phyloP scores from a whole-genome alignment of 2,113 vertebrate genomes.

The Pygathrix nemaeus region DNA sequence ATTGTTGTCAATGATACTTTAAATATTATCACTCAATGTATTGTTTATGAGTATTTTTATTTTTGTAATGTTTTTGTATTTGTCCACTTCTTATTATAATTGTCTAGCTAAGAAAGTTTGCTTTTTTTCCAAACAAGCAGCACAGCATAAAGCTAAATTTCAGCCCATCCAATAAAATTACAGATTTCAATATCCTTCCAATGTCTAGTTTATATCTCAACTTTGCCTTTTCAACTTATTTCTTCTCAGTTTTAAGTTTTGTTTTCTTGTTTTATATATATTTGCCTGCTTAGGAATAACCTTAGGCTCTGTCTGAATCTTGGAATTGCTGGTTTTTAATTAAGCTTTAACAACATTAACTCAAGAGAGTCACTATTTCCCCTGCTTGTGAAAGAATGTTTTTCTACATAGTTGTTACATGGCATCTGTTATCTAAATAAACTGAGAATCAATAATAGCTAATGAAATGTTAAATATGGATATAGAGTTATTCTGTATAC shows the following conservation, averaged over 20 bases:
- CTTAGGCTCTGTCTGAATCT: not conserved
- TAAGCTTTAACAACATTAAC: not conserved
- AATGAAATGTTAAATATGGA: not conserved
- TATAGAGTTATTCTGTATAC: not conserved
- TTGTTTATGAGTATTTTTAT: not conserved
- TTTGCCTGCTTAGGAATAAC: not conserved
- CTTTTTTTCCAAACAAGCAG: not conserved
- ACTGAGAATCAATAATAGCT: not conserved
- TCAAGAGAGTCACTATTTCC: not conserved
- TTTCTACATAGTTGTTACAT: not conserved
- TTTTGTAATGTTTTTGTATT: not conserved
- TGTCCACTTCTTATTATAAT: not conserved
- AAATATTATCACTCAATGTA: not conserved
- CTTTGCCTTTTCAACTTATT: not conserved
- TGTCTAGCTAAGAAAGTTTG: not conserved
- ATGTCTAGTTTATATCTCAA: not conserved
- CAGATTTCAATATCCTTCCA: not conserved
- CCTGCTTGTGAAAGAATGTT: not conserved
- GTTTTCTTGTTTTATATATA: not conserved
- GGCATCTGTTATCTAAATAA: not conserved
- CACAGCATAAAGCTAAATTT: not conserved
- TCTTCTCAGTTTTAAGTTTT: not conserved
- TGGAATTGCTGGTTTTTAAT: constrained; percentile 6
- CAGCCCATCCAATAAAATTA: not conserved
- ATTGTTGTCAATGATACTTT: not conserved